Conservation (phyloP, 2,797 vertebrate species). For the Pteropus rufus region DNA sequence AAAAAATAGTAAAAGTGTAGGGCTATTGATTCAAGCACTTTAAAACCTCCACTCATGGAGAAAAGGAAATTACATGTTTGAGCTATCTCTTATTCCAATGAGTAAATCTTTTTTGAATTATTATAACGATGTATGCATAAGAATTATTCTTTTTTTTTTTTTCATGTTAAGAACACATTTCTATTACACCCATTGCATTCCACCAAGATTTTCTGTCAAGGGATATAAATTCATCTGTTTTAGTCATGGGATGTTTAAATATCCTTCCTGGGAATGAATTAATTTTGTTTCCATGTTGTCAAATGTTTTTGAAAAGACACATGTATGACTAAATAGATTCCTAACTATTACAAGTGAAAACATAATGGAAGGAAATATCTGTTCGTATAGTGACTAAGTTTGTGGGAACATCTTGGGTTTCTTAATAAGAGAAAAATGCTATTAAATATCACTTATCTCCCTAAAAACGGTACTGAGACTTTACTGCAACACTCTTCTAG, state of each 20-base stretch:
- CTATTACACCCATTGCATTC: slow-evolving; percentile 36
- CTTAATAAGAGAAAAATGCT: not conserved
- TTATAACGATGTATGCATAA: slow-evolving; percentile 43
- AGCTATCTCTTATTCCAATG: slow-evolving; percentile 28
- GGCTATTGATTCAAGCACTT: slow-evolving; percentile 56
- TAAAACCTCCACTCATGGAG: slow-evolving; percentile 26
- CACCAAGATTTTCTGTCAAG: slow-evolving; percentile 22
- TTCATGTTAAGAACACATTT: not conserved
- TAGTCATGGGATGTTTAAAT: slow-evolving; percentile 19
- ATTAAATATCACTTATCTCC: not conserved
- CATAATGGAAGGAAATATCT: not conserved
- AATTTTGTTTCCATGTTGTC: slow-evolving; percentile 17
- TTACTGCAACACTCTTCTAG: not conserved
- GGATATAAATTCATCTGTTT: not conserved
- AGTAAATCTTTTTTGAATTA: slow-evolving; percentile 59
- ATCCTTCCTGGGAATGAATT: slow-evolving; percentile 27
- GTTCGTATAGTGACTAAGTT: slow-evolving; percentile 6
- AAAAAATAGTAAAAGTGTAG: slow-evolving; percentile 4
- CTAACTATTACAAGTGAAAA: slow-evolving; percentile 10
- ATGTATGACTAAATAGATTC: not conserved
- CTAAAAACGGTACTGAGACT: not conserved
- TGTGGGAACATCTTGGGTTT: not conserved
- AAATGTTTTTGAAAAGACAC: slow-evolving; percentile 20
- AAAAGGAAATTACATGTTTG: slow-evolving; percentile 40
- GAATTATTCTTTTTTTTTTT: slow-evolving; percentile 21